Evolutionary conservation across 37 sponge, comb jelly and placozoan genomes (phyloP).

Genomic region (Dysidea cf. avara): DNA sequence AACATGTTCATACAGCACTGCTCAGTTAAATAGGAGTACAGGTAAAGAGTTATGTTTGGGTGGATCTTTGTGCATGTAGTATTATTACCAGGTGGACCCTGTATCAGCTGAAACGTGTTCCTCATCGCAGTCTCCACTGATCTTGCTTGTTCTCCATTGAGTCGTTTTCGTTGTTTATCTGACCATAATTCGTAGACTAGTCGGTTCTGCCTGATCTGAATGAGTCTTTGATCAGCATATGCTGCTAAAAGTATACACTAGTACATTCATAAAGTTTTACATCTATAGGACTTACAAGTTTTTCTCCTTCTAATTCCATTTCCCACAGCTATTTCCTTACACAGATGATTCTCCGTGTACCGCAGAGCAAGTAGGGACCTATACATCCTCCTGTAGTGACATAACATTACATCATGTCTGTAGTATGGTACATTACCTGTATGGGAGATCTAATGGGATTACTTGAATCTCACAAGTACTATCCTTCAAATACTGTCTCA

Average conservation of each 20-base stretch:
- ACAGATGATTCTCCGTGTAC: not conserved
- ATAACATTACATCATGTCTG: no score
- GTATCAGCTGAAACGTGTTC: conserved; percentile 51
- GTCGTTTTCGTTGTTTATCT: not conserved
- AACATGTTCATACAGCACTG: no score
- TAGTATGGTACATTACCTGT: no score
- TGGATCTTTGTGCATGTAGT: no score
- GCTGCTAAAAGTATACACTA: no score
- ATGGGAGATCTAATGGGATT: conserved; percentile 26
- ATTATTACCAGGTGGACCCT: conserved; percentile 81
- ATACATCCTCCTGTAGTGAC: conserved; percentile 1
- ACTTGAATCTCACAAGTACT: conserved; percentile 69
- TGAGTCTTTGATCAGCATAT: no score
- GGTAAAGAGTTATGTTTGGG: no score
- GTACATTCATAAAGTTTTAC: no score
- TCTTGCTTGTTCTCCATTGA: conserved; percentile 40
- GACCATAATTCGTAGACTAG: conserved; percentile 19
- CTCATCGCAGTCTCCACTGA: conserved; percentile 25
- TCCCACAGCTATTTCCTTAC: conserved; percentile 6
- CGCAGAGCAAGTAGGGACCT: not conserved
- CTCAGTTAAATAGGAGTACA: no score
- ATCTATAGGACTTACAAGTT: no score
- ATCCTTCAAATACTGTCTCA: conserved; percentile 1
- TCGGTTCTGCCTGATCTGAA: not conserved
- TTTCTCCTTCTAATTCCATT: not conserved